Base-by-base conservation (phyloP, 2,888 invertebrate species). In the Siphlonurus alternatus region DNA sequence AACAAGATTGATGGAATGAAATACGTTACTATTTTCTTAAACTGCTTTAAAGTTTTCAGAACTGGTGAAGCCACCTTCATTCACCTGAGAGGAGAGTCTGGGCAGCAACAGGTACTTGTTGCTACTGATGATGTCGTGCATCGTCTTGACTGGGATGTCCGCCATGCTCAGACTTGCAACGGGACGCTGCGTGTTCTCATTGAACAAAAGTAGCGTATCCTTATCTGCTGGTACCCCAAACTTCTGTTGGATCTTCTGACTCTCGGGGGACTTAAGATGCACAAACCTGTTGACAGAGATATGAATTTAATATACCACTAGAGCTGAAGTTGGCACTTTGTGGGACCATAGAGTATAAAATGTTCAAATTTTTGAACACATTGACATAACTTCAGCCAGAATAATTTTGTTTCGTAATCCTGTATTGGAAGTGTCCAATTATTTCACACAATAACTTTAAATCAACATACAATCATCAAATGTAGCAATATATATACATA, bases 71-170 rank as follows among this genome's bases (percentile, higher is more conserved):
- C 2, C 1, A 51, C 51, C 20, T 38, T n/a, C 51, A 25, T 3
- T n/a, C 69, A 85, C 90, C 81, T 95, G 95, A n/a, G 94, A 94
- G 0, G 94, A 94, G 3, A 97, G 79, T 64, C 96, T 78, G 0
- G 96, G 96, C 69, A 97, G 76, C 24, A 88, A 84, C 63, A 97
- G 80, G 77, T 89, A 91, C 75, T 91, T 90, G 78, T 97, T 94
- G 60, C 87, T 85, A 65, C 89, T 86, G 65, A 97, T 88, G 64
- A 95, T 84, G 74, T 95, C 91, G 68, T 88, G 87, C 74, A 97
- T 81, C 0, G 93, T 90, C 70, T 87, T 85, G 24, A 89, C 87
- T 15, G 93, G 89, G 72, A 97, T 89, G 75, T 94, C 93, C 60
- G 87, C 83, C 86, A 95, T 94, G 70, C 88, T 87, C 67, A 94